Conservation (phyloP, 2,888 invertebrate species). For the Malachius bipustulatus region DNA sequence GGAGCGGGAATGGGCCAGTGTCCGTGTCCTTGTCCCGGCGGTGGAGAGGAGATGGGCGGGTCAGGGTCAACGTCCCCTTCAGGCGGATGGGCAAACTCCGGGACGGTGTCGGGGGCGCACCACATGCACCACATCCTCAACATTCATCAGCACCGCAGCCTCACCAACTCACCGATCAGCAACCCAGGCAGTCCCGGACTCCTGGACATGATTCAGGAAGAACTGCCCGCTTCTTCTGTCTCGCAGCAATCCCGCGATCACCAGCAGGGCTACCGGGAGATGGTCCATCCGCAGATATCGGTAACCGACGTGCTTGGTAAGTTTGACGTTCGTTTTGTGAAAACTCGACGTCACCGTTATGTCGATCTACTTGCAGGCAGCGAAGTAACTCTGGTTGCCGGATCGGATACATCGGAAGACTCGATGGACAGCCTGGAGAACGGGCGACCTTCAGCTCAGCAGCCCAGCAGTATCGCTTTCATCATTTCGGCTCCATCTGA, state of each 20-base stretch:
- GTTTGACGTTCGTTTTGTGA: slow-evolving; percentile 6
- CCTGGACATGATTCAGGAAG: slow-evolving; percentile 69
- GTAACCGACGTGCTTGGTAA: slow-evolving; percentile 78
- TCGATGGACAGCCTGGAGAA: slow-evolving; percentile 58
- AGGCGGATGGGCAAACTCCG: too few relatives aligned
- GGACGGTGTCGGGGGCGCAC: too few relatives aligned
- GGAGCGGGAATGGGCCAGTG: too few relatives aligned
- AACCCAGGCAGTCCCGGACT: slow-evolving; percentile 55
- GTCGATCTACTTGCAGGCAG: slow-evolving; percentile 52
- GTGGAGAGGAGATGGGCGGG: too few relatives aligned
- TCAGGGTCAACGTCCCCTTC: too few relatives aligned
- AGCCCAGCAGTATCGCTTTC: too few relatives aligned
- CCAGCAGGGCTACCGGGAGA: slow-evolving; percentile 5
- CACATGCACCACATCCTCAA: slow-evolving; percentile 35
- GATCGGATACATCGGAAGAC: slow-evolving; percentile 60
- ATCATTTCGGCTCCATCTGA: slow-evolving; percentile 64
- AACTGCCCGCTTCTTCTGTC: slow-evolving; percentile 45
- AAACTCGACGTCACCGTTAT: slow-evolving; percentile 2
- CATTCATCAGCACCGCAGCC: slow-evolving; percentile 41
- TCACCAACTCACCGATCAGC: slow-evolving; percentile 50
- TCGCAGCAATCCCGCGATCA: slow-evolving; percentile 26
- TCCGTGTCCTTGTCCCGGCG: too few relatives aligned
- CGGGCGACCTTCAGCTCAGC: slow-evolving; percentile 38
- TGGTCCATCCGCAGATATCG: slow-evolving; percentile 71
- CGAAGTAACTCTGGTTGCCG: slow-evolving; percentile 65